These are phyloP conservation scores for Panthera tigris DNA, from an alignment of 2,113 vertebrate species.

Conservation along the genomic window DNA sequence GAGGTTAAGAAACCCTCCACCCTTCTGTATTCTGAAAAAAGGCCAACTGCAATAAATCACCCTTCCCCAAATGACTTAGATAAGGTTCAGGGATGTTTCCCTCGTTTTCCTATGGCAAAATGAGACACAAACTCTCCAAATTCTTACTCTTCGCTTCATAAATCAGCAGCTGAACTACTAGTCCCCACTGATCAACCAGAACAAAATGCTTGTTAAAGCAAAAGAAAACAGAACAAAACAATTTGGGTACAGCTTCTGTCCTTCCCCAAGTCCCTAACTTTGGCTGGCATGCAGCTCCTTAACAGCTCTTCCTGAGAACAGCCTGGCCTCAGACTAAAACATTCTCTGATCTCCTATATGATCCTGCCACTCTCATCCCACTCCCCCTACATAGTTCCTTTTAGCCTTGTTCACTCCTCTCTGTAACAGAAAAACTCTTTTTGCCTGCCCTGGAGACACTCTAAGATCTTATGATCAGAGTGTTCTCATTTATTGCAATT, in stretches of 20 bases:
- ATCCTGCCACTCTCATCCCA: neutral
- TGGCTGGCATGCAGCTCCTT: neutral
- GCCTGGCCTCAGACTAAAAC: neutral
- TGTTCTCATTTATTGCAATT: neutral
- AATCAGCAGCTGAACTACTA: neutral
- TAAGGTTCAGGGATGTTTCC: neutral
- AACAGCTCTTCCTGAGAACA: neutral
- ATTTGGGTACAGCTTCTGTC: neutral
- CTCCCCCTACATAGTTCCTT: neutral
- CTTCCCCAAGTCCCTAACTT: neutral
- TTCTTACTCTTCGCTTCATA: neutral
- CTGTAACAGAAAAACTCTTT: neutral
- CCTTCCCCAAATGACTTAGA: neutral
- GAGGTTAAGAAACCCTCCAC: neutral
- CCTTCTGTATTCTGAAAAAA: neutral
- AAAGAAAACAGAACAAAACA: neutral
- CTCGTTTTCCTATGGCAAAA: neutral
- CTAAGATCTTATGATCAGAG: neutral
- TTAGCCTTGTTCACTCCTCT: neutral
- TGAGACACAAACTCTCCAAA: neutral
- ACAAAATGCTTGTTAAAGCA: neutral
- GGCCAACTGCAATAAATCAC: fast-evolving
- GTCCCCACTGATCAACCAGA: neutral
- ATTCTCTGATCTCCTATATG: neutral
- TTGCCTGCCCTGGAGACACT: neutral